Conservation (phyloP, 2,888 invertebrate species). For the Chymomyza caudatula region DNA sequence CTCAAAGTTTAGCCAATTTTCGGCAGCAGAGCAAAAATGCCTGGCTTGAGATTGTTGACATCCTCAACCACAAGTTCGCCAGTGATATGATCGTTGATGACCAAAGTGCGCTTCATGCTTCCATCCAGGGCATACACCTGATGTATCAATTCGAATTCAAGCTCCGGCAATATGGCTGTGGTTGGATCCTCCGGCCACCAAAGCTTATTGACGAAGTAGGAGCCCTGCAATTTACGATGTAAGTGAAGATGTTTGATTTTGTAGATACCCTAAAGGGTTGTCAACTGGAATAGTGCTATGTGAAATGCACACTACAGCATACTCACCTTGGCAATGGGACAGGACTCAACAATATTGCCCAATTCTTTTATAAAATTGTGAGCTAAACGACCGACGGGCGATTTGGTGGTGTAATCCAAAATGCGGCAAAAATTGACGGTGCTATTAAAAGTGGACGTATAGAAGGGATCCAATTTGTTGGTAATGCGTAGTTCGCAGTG, state of each 20-base stretch:
- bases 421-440: constrained; percentile 72
- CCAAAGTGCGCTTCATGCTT: constrained; percentile 57
- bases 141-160: constrained; percentile 64
- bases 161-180: constrained; percentile 63
- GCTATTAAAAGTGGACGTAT: constrained; percentile 61
- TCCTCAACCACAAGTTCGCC: constrained; percentile 68
- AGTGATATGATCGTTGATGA: constrained; percentile 63
- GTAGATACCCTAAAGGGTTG: constrained; percentile 42
- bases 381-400: constrained; percentile 69
- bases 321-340: constrained; percentile 73
- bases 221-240: constrained; percentile 68
- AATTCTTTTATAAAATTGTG: constrained; percentile 64
- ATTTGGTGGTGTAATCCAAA: constrained; percentile 56
- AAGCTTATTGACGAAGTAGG: constrained; percentile 69
- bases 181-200: constrained; percentile 76
- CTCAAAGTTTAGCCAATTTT: constrained; percentile 38
- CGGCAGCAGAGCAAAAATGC: constrained; percentile 67
- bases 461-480: constrained; percentile 64
- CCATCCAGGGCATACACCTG: constrained; percentile 62
- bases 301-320: not conserved
- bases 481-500: constrained; percentile 57
- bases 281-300: not conserved
- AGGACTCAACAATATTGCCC: constrained; percentile 66
- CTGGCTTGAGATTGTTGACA: constrained; percentile 63
- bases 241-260: constrained; percentile 43